phyloP scores from a whole-genome alignment of 2,113 vertebrate genomes.

The Orthonyx spaldingii region DNA sequence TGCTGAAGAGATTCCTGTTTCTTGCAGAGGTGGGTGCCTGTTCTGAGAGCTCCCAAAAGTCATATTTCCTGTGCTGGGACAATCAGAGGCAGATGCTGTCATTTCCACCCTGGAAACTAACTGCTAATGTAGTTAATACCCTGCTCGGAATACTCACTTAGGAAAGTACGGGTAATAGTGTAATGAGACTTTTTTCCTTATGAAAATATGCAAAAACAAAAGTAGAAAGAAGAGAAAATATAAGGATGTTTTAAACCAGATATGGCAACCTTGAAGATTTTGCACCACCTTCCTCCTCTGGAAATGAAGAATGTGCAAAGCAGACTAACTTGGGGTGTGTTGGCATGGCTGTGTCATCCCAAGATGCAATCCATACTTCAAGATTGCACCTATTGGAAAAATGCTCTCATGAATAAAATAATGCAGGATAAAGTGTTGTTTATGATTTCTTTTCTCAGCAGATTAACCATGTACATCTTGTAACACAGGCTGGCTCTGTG shows the following conservation, averaged over 20 bases:
- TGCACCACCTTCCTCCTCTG: not conserved
- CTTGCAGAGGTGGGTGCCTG: not conserved
- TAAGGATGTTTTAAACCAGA: not conserved
- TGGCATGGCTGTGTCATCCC: not conserved
- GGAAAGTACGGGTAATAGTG: not conserved
- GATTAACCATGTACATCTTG: constrained; percentile 42
- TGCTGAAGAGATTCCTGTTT: not conserved
- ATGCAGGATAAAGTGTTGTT: not conserved
- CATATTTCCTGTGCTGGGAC: not conserved
- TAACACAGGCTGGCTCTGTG: not conserved
- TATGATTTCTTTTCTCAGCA: constrained; percentile 6
- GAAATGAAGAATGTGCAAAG: not conserved
- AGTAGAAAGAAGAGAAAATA: not conserved
- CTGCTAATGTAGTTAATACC: not conserved
- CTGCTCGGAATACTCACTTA: not conserved
- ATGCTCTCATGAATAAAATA: not conserved
- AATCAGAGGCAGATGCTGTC: not conserved
- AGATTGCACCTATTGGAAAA: not conserved
- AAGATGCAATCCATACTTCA: not conserved
- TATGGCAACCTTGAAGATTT: not conserved
- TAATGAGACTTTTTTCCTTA: not conserved
- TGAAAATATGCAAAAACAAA: not conserved
- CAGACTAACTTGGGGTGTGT: not conserved
- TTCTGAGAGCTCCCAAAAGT: not conserved
- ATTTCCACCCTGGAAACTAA: constrained; percentile 13